These are phyloP conservation scores for Drosophila pruinosa DNA, from an alignment of 1,140 invertebrate species.

Conservation along the genomic window DNA sequence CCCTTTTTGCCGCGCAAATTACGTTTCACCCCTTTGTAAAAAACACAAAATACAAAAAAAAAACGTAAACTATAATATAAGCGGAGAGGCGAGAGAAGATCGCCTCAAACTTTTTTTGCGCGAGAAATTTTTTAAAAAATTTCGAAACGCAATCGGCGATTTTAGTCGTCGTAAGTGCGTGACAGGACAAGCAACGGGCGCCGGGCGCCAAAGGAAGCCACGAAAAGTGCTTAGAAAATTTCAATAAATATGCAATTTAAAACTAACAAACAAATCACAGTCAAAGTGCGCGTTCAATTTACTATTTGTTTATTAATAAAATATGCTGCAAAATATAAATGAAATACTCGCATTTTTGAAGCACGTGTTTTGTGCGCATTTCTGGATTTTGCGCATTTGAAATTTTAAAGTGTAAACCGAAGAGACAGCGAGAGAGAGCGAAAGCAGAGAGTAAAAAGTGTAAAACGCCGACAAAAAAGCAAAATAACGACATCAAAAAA, in stretches of 20 bases:
- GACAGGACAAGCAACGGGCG: conserved; percentile 52
- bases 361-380: conserved; percentile 46
- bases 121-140: conserved; percentile 51
- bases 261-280: neutral
- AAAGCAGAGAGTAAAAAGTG: conserved; percentile 48
- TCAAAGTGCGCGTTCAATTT: neutral
- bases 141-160: conserved; percentile 42
- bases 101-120: conserved; percentile 48
- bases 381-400: conserved; percentile 75
- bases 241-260: neutral
- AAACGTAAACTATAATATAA: conserved; percentile 21
- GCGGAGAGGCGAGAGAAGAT: conserved; percentile 55
- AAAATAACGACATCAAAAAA: conserved; percentile 38
- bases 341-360: conserved; percentile 31
- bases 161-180: conserved; percentile 75
- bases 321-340: neutral
- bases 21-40: conserved; percentile 76
- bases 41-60: conserved; percentile 56
- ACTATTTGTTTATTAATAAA: neutral
- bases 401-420: conserved; percentile 71
- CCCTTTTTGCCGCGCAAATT: conserved; percentile 53
- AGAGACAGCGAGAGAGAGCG: conserved; percentile 20
- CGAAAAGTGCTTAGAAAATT: neutral
- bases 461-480: conserved; percentile 70
- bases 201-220: neutral